These are phyloP conservation scores for Coenobita brevimanus DNA, from an alignment of 1,140 invertebrate species.

Conservation along the genomic window DNA sequence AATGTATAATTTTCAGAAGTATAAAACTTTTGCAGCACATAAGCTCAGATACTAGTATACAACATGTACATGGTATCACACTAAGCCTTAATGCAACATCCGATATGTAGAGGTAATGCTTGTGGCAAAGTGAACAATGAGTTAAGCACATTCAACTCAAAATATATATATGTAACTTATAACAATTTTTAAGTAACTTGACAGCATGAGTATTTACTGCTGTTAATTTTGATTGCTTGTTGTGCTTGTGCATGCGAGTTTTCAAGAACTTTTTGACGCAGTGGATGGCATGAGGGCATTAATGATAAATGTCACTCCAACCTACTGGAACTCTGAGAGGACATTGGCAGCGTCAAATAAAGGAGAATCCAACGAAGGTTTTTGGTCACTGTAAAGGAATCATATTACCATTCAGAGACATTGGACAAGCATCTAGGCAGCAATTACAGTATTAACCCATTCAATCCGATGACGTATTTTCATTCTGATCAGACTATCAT, in stretches of 20 bases:
- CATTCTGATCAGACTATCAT: no score
- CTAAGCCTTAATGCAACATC: slow-evolving; percentile 34
- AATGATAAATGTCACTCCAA: slow-evolving; percentile 48
- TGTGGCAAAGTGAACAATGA: not conserved
- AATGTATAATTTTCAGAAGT: slow-evolving; percentile 12
- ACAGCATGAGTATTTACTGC: slow-evolving; percentile 20
- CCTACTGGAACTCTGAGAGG: slow-evolving; percentile 66
- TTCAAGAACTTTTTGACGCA: slow-evolving; percentile 1
- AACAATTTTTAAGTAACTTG: not conserved
- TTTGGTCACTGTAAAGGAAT: slow-evolving; percentile 69
- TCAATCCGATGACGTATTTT: no score
- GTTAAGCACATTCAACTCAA: slow-evolving; percentile 14
- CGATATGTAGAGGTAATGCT: slow-evolving; percentile 38
- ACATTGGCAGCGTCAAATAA: slow-evolving; percentile 69
- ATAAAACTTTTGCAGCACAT: slow-evolving; percentile 42
- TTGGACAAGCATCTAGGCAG: no score
- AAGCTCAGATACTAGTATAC: slow-evolving; percentile 39
- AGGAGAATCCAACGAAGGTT: slow-evolving; percentile 68
- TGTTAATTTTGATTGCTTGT: slow-evolving; percentile 42
- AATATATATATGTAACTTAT: not conserved
- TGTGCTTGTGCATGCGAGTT: not conserved
- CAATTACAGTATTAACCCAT: no score
- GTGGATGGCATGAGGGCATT: slow-evolving; percentile 29
- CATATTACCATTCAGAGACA: slow-evolving; percentile 49
- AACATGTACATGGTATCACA: slow-evolving; percentile 40